These are phyloP conservation scores for Drosophila helvetica DNA, from an alignment of 2,888 invertebrate genomes.

Conservation along the genomic window DNA sequence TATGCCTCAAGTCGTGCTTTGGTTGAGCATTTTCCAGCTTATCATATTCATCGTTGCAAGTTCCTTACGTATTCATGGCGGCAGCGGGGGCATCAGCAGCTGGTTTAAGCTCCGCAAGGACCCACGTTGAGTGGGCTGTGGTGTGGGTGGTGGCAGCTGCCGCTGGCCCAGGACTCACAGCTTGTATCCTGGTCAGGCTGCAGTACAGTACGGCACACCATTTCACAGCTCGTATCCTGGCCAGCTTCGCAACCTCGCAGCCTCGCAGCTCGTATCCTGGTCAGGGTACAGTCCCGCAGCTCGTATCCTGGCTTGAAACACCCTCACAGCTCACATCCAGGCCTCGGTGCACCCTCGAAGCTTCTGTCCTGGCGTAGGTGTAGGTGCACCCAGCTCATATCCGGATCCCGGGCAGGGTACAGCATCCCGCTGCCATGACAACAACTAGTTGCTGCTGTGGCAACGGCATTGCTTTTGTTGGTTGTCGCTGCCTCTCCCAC, in stretches of 20 bases:
- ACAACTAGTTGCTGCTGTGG: slow-evolving; percentile 68
- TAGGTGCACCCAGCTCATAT: background rate
- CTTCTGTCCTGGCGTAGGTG: background rate
- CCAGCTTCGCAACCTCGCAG: slow-evolving; percentile 6
- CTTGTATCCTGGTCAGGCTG: background rate
- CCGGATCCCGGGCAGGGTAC: slow-evolving; percentile 1
- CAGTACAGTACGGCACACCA: slow-evolving; percentile 2
- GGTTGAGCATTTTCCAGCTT: slow-evolving; percentile 29
- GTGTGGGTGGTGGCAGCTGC: background rate
- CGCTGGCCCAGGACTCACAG: slow-evolving; percentile 13
- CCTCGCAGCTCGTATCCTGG: background rate
- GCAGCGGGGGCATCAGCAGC: background rate
- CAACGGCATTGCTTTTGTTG: slow-evolving; percentile 14
- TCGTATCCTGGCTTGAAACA: background rate
- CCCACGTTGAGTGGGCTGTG: background rate
- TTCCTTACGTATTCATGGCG: slow-evolving; percentile 32
- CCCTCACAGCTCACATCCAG: background rate
- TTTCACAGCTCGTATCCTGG: slow-evolving; percentile 40
- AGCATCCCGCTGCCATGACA: slow-evolving; percentile 52
- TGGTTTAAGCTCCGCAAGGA: background rate
- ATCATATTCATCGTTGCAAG: slow-evolving; percentile 24
- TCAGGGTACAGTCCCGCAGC: too few species aligned
- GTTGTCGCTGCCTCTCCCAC: slow-evolving; percentile 41
- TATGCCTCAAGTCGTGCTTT: slow-evolving; percentile 13
- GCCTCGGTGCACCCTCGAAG: background rate